These are phyloP conservation scores for Ischnura elegans DNA, from an alignment of 2,888 invertebrate genomes.

Conservation along the genomic window DNA sequence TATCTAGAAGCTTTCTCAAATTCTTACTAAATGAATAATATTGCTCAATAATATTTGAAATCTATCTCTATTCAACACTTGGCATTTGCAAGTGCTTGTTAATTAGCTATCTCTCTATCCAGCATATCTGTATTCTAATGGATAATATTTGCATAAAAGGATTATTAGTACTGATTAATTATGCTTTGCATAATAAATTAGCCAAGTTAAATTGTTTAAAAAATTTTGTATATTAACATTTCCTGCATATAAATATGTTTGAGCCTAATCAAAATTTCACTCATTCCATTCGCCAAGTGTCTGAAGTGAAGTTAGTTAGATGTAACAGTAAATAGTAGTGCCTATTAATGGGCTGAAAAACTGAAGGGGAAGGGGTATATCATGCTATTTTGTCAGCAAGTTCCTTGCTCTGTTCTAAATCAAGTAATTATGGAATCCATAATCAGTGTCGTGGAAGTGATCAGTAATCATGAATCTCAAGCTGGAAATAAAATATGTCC, in stretches of 20 bases:
- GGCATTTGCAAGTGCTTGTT: not conserved
- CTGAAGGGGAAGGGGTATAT: not conserved
- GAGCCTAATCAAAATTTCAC: not conserved
- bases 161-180: not conserved
- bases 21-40: not conserved
- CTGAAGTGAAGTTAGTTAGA: not conserved
- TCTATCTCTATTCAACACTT: not conserved
- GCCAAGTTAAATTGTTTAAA: not conserved
- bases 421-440: not conserved
- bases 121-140: not conserved
- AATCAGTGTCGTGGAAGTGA: not conserved
- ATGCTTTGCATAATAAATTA: not conserved
- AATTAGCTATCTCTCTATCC: no score
- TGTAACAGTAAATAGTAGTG: not conserved
- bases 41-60: not conserved
- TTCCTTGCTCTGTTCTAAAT: not conserved
- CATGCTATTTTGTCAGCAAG: not conserved
- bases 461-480: not conserved
- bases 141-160: not conserved
- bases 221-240: not conserved
- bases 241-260: not conserved
- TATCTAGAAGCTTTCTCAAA: not conserved
- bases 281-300: not conserved
- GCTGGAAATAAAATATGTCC: no score
- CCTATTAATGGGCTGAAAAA: no score